These are phyloP conservation scores for Lethrus apterus DNA, from an alignment of 1,140 invertebrate genomes.

Conservation along the genomic window DNA sequence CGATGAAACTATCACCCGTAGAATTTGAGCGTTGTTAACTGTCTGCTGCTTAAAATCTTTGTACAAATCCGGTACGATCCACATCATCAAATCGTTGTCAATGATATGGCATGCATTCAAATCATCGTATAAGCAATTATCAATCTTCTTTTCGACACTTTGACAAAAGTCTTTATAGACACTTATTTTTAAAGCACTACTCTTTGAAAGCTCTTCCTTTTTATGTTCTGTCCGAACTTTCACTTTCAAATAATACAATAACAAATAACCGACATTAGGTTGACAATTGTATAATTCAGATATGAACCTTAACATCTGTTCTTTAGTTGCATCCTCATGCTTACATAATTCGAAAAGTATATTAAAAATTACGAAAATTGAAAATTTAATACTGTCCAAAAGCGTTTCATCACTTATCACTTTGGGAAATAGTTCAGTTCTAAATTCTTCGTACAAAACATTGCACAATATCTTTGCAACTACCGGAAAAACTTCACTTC, in stretches of 20 bases:
- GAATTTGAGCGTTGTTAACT: slow-evolving; percentile 75
- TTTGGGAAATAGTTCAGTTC: slow-evolving; percentile 44
- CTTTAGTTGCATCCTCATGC: slow-evolving; percentile 70
- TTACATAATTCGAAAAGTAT: slow-evolving; percentile 58
- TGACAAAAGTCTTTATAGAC: slow-evolving; percentile 84
- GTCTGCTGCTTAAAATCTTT: slow-evolving; percentile 81
- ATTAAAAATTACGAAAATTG: slow-evolving; percentile 74
- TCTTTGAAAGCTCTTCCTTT: slow-evolving; percentile 49
- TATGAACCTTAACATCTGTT: slow-evolving; percentile 63
- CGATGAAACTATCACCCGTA: slow-evolving; percentile 80
- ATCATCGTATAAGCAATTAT: slow-evolving; percentile 68
- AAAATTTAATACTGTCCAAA: slow-evolving; percentile 70
- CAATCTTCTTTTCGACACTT: slow-evolving; percentile 69
- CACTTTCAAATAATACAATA: slow-evolving; percentile 82
- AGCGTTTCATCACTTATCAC: slow-evolving; percentile 49
- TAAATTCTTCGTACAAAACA: slow-evolving; percentile 47
- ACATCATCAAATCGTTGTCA: slow-evolving; percentile 80
- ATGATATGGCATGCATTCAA: slow-evolving; percentile 81
- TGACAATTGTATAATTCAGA: slow-evolving; percentile 60
- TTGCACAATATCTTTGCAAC: slow-evolving; percentile 48
- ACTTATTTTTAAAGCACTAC: slow-evolving; percentile 70
- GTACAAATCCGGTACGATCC: slow-evolving; percentile 85
- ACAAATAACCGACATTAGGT: slow-evolving; percentile 71
- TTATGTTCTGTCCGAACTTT: slow-evolving; percentile 54
- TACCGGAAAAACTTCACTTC: slow-evolving; percentile 44